phyloP scores from a whole-genome alignment of 1,140 invertebrate genomes.

The Bombus waltoni region DNA sequence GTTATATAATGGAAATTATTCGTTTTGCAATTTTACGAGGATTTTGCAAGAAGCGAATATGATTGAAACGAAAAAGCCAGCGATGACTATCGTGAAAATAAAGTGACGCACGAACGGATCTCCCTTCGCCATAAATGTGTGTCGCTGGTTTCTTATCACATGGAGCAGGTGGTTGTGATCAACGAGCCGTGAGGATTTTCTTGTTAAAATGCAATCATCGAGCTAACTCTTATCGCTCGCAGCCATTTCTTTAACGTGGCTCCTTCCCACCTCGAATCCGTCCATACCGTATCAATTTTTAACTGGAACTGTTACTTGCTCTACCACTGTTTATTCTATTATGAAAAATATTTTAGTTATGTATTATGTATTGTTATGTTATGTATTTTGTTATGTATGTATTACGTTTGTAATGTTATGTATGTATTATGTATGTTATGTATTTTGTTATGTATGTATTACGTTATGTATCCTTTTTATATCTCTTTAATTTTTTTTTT shows the following conservation, averaged over 20 bases:
- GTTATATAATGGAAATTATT: background rate
- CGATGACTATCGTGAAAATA: background rate
- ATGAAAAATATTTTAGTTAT: background rate
- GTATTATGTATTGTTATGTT: no score
- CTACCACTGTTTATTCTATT: background rate
- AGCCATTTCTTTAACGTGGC: conserved; percentile 52
- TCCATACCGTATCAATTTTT: conserved; percentile 33
- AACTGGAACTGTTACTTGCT: background rate
- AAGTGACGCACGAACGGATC: background rate
- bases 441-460: no score
- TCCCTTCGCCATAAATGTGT: conserved; percentile 21
- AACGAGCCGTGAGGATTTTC: conserved; percentile 67
- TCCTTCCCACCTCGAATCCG: background rate
- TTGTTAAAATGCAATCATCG: conserved; percentile 69
- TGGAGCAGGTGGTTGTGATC: conserved; percentile 71
- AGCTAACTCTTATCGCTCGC: conserved; percentile 55
- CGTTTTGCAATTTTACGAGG: background rate
- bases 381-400: no score
- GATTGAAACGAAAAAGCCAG: background rate
- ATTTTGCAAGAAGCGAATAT: background rate
- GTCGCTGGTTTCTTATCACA: conserved; percentile 71
- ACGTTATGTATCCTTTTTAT: background rate
- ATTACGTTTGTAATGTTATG: no score
- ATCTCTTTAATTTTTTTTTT: background rate
- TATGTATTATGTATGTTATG: no score